Conservation (phyloP, 1,140 invertebrate genomes). For the Triops cancriformis region DNA sequence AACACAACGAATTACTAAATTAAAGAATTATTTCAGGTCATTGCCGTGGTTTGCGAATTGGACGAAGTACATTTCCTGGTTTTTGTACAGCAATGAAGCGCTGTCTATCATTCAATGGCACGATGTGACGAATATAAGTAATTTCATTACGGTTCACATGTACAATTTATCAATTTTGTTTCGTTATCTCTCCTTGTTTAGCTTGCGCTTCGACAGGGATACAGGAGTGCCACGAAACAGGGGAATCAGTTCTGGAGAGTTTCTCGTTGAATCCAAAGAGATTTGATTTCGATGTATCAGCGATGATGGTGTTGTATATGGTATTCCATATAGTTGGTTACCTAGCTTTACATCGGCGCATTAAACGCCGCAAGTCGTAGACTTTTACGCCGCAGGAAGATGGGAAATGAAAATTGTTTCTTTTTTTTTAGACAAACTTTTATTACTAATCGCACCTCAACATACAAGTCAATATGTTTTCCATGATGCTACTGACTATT, state of each 20-base stretch:
- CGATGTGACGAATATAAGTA: conserved; percentile 65
- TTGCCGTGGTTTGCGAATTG: conserved; percentile 69
- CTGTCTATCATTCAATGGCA: conserved; percentile 71
- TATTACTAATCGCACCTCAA: conserved; percentile 16
- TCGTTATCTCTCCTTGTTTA: conserved; percentile 54
- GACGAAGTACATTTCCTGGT: conserved; percentile 84
- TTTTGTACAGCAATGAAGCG: conserved; percentile 84
- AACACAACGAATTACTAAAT: not conserved
- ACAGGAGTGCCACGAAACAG: conserved; percentile 52
- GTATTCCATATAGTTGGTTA: conserved; percentile 60
- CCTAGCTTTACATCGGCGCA: conserved; percentile 45
- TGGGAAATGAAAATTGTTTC: not conserved
- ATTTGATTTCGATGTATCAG: conserved; percentile 54
- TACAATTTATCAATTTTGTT: conserved; percentile 16
- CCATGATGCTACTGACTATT: conserved; percentile 10
- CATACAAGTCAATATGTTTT: conserved; percentile 22
- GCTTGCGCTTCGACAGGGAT: conserved; percentile 46
- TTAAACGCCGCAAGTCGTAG: not conserved
- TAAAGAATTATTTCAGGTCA: conserved; percentile 46
- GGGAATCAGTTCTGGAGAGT: conserved; percentile 57
- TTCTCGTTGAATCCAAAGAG: conserved; percentile 60
- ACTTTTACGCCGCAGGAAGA: not conserved
- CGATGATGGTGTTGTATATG: conserved; percentile 54
- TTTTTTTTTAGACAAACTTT: not conserved
- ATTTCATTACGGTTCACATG: conserved; percentile 35